Evolutionary conservation across 2,797 vertebrate genomes (phyloP).

Genomic region (Aphelocoma californica): DNA sequence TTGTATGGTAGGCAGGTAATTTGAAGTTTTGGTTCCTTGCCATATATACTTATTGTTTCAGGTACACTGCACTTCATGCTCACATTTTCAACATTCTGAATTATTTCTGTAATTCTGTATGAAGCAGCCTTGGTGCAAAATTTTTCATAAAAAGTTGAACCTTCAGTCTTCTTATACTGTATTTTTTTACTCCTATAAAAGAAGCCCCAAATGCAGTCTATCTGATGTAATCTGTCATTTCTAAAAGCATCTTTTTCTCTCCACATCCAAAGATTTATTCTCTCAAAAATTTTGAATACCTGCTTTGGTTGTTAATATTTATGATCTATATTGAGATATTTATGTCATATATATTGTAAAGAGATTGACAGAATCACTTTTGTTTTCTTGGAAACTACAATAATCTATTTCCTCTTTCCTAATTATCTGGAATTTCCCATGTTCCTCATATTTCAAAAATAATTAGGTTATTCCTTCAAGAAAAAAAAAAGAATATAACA

Average conservation of each 20-base stretch:
- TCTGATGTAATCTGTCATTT: neutral
- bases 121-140: neutral
- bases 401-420: neutral
- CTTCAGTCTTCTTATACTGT: neutral
- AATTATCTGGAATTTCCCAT: neutral
- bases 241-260: neutral
- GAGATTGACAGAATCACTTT: neutral
- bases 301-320: neutral
- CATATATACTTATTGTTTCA: neutral
- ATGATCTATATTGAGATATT: neutral
- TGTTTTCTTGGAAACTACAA: neutral
- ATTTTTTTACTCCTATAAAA: neutral
- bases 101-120: neutral
- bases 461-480: neutral
- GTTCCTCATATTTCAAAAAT: constrained; percentile 18
- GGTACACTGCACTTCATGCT: neutral
- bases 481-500: neutral
- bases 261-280: neutral
- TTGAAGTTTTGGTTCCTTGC: neutral
- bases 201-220: neutral
- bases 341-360: neutral
- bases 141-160: neutral
- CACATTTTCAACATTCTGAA: neutral
- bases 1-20: neutral
- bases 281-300: neutral